A percentile compares a stretch with the other conserved stretches of the same genome.
Evolutionary conservation across 2,113 vertebrate species (phyloP).

Genomic region (Grallaria varia): DNA sequence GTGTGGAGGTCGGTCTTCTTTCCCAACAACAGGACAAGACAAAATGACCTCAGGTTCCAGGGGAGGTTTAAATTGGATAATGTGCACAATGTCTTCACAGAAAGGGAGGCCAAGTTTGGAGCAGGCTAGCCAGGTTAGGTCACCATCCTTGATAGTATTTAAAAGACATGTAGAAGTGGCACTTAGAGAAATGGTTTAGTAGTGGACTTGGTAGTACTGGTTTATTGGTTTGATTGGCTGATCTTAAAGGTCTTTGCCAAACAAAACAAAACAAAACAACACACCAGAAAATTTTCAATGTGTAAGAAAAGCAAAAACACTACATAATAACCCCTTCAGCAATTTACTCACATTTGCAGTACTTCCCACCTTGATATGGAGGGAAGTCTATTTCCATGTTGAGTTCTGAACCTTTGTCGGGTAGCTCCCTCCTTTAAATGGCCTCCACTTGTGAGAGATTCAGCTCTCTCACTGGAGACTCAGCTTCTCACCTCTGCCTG

Average conservation of each 20-base stretch:
- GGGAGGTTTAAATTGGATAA: not conserved
- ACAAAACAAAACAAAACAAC: not conserved
- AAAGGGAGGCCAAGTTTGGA: not conserved
- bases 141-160: not conserved
- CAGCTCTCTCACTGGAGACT: not conserved
- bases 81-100: not conserved
- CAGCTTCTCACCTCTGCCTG: not conserved
- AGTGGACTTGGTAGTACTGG: not conserved
- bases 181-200: not conserved
- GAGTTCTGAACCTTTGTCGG: not conserved
- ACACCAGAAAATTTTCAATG: not conserved
- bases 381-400: not conserved
- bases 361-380: not conserved
- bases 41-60: not conserved
- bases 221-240: not conserved
- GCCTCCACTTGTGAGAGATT: not conserved
- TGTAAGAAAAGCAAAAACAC: not conserved
- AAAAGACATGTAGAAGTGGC: not conserved
- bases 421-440: conserved; percentile 2
- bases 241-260: not conserved
- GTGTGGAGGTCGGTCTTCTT: too few species aligned
- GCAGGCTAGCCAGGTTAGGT: not conserved
- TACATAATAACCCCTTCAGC: not conserved
- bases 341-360: conserved; percentile 28
- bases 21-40: not conserved